Evolutionary conservation across 2,113 vertebrate genomes (phyloP).

Genomic region (Calypte anna): DNA sequence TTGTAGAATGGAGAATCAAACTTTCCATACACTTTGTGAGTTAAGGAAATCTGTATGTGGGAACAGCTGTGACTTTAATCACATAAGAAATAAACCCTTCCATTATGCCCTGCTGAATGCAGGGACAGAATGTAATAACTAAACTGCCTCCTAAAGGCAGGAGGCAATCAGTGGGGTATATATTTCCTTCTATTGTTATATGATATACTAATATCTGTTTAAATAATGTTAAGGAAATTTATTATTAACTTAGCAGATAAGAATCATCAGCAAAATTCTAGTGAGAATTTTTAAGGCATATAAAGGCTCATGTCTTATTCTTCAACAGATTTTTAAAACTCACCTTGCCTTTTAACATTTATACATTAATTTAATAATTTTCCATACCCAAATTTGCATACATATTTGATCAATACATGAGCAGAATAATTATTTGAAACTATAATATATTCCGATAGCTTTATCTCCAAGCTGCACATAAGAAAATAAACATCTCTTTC

Average conservation of each 20-base stretch:
- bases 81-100: constrained; percentile 68
- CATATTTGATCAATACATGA: not conserved
- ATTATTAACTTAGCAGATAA: constrained; percentile 22
- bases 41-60: constrained; percentile 55
- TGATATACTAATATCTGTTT: constrained; percentile 34
- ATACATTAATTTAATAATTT: not conserved
- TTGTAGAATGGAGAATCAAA: constrained; percentile 4
- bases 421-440: not conserved
- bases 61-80: constrained; percentile 73
- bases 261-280: constrained; percentile 46
- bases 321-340: not conserved
- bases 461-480: not conserved
- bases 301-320: constrained; percentile 2
- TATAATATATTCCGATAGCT: not conserved
- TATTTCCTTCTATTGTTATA: constrained; percentile 53
- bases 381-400: not conserved
- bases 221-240: not conserved
- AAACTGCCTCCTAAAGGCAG: constrained; percentile 40
- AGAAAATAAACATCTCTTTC: not conserved
- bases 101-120: constrained; percentile 59
- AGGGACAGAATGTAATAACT: constrained; percentile 55
- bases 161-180: constrained; percentile 62
- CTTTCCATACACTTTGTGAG: constrained; percentile 2
- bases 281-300: not conserved
- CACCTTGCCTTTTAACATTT: not conserved